phyloP scores from a whole-genome alignment of 1,140 invertebrate genomes.

The Archivesica marissinica region DNA sequence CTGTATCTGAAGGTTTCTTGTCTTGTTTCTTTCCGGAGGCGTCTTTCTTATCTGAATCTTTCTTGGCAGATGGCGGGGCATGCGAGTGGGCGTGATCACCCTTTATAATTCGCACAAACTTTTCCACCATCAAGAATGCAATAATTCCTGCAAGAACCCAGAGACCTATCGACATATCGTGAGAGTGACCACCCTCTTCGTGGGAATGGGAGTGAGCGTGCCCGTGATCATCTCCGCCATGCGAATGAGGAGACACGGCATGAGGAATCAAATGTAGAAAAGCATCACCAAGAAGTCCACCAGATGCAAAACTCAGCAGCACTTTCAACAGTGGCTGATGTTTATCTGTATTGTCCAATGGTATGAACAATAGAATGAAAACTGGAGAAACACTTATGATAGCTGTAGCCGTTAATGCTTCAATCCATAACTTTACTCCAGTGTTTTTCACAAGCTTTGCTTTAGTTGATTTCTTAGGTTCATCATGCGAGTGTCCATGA shows the following conservation, averaged over 20 bases:
- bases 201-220: conserved; percentile 85
- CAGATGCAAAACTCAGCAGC: conserved; percentile 96
- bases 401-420: conserved; percentile 89
- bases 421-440: conserved; percentile 77
- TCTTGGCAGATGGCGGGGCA: conserved; percentile 73
- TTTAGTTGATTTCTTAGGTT: conserved; percentile 34
- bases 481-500: conserved; percentile 28
- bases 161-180: conserved; percentile 93
- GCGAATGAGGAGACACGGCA: conserved; percentile 88
- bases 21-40: conserved; percentile 68
- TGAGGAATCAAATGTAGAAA: conserved; percentile 99
- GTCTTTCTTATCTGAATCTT: conserved; percentile 39
- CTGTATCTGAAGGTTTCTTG: conserved; percentile 63
- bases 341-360: conserved; percentile 90
- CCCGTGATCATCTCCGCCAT: conserved; percentile 83
- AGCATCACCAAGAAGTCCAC: conserved; percentile 97
- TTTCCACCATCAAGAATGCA: conserved; percentile 96
- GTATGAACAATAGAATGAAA: conserved; percentile 96
- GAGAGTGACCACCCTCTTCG: conserved; percentile 83
- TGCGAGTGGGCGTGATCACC: conserved; percentile 87
- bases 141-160: conserved; percentile 96
- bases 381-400: conserved; percentile 97
- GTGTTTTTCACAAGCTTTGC: conserved; percentile 51
- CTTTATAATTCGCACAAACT: conserved; percentile 95
- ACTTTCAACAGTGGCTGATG: conserved; percentile 93